A percentile compares a stretch with the other conserved stretches of the same genome.
Conservation (phyloP, 2,888 invertebrate genomes). For the Desoria tigrina region DNA sequence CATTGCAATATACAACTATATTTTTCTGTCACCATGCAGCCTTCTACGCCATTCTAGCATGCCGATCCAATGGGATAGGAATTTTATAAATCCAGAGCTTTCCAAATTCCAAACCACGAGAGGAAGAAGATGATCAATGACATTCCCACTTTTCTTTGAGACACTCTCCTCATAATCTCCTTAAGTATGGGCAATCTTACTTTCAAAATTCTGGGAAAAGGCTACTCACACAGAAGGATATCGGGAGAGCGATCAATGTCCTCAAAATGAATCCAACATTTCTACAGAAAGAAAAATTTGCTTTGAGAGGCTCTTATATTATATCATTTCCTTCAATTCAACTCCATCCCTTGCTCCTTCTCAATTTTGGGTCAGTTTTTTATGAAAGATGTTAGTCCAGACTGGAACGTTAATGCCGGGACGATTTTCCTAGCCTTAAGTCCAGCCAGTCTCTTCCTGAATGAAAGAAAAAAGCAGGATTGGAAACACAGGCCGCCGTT, state of each 20-base stretch:
- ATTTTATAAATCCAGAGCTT: constrained; percentile 25
- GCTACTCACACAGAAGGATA: not conserved
- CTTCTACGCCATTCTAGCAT: not conserved
- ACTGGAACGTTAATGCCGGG: too few species aligned
- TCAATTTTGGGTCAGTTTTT: not conserved
- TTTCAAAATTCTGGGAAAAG: not conserved
- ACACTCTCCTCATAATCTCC: constrained; percentile 12
- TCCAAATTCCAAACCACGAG: constrained; percentile 9
- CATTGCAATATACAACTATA: too few species aligned
- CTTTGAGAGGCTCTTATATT: not conserved
- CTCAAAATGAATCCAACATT: constrained; percentile 2
- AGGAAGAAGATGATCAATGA: constrained; percentile 23
- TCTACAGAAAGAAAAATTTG: not conserved
- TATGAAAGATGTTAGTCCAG: not conserved
- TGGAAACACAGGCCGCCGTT: too few species aligned
- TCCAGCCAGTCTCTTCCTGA: too few species aligned
- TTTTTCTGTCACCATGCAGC: not conserved
- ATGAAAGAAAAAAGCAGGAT: too few species aligned
- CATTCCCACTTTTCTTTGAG: constrained; percentile 16
- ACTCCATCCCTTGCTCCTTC: not conserved
- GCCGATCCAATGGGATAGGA: constrained; percentile 2
- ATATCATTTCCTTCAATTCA: not conserved
- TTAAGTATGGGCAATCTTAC: constrained; percentile 5
- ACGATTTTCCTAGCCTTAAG: too few species aligned
- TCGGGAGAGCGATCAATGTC: constrained; percentile 9